A percentile compares a stretch with the other conserved stretches of the same genome.
Conservation (phyloP, 2,888 invertebrate species). For the Eucera pruinosa region DNA sequence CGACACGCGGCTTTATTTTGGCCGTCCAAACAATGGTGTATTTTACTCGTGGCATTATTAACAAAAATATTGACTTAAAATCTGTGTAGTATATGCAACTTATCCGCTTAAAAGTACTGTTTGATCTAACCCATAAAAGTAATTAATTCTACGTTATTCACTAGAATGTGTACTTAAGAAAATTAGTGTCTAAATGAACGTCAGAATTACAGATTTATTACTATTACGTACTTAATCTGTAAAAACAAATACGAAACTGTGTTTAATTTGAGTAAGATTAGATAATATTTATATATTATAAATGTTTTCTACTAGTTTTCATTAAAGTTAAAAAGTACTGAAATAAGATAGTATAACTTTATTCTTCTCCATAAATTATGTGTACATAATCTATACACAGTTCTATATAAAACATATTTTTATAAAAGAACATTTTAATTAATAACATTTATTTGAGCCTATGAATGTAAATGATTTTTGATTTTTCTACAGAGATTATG, state of each 20-base stretch:
- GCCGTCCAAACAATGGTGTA: constrained; percentile 45
- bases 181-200: constrained; percentile 26
- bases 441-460: neutral
- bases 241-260: neutral
- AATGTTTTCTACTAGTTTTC: neutral
- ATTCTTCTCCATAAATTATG: neutral
- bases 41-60: constrained; percentile 10
- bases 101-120: neutral
- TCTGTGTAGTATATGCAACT: neutral
- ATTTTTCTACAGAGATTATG: constrained; percentile 78
- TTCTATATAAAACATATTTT: neutral
- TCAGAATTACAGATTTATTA: constrained; percentile 2
- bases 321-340: constrained; percentile 11
- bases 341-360: neutral
- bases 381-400: neutral
- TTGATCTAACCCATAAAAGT: neutral
- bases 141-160: constrained; percentile 15
- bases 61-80: neutral
- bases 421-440: neutral
- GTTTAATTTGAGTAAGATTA: neutral
- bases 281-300: neutral
- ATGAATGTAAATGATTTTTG: constrained; percentile 13
- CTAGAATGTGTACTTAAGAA: constrained; percentile 9
- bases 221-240: neutral
- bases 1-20: constrained; percentile 79